Percentiles rank a stretch among this genome's conserved stretches.
phyloP scores from a whole-genome alignment of 2,797 vertebrate genomes.

The Florisuga fusca region DNA sequence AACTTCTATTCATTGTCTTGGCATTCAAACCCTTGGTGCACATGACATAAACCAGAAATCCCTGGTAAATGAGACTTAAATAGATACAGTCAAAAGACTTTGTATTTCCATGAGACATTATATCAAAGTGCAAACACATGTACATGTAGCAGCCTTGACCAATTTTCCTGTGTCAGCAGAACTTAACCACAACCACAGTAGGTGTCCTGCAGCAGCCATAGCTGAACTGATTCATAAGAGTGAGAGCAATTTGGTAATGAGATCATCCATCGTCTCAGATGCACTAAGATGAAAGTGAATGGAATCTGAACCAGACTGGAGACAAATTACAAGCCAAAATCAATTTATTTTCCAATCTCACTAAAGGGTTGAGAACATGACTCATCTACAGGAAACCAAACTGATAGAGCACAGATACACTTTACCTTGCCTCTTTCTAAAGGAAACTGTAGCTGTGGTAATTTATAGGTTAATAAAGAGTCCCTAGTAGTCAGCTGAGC shows the following conservation, averaged over 20 bases:
- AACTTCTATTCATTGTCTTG: slow-evolving; percentile 42
- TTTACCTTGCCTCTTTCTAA: slow-evolving; percentile 15
- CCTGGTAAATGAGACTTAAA: slow-evolving; percentile 54
- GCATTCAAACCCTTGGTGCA: background rate
- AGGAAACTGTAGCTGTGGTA: slow-evolving; percentile 5
- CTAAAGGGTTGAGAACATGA: slow-evolving; percentile 32
- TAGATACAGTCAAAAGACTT: slow-evolving; percentile 51
- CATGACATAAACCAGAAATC: slow-evolving; percentile 52
- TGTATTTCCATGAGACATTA: slow-evolving; percentile 47
- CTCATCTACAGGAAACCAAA: slow-evolving; percentile 47
- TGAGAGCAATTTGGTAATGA: slow-evolving; percentile 54
- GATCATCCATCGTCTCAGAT: slow-evolving; percentile 37
- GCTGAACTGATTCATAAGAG: slow-evolving; percentile 19
- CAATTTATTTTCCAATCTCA: slow-evolving; percentile 60
- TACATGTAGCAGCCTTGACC: slow-evolving; percentile 3
- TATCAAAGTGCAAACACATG: slow-evolving; percentile 63
- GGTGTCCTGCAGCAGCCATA: slow-evolving; percentile 8
- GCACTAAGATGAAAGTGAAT: slow-evolving; percentile 46
- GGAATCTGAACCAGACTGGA: slow-evolving; percentile 32
- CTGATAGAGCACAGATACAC: slow-evolving; percentile 27
- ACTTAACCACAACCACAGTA: slow-evolving; percentile 34
- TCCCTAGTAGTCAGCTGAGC: slow-evolving; percentile 42
- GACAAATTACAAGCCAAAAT: slow-evolving; percentile 56
- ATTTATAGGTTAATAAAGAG: slow-evolving; percentile 58
- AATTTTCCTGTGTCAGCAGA: slow-evolving; percentile 54